Evolutionary conservation across 2,113 vertebrate genomes (phyloP), one percentile per base, ranked within the genome.

Genomic region (Pterocles gutturalis): DNA sequence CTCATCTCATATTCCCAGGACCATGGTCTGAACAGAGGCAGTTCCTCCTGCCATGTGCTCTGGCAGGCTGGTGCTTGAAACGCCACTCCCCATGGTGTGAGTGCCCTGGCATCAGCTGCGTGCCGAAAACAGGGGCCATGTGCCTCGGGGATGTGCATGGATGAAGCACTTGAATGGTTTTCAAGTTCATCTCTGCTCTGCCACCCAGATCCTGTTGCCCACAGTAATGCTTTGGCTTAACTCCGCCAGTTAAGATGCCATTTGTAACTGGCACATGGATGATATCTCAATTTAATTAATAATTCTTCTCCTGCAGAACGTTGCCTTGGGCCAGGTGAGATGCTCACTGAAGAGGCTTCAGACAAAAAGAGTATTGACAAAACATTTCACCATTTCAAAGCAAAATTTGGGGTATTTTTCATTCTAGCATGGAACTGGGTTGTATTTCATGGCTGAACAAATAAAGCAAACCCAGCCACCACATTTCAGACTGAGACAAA

Each of bases 41-140:
- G 34, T 41, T 24, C 45, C 46, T 55, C 36, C 70, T 60, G 54
- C 53, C 45, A 48, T 1, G 0, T 28, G 36, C 46, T 85, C 31
- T 55, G 53, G 55, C 43, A 53, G 41, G 33, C 33, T 14, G 3
- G 7, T 28, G 43, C 31, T 53, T 24, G 49, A 33, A 38, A 55
- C 1, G 1, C 51, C 1, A 1, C 38, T 64, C 6, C 29, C 21
- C n/a, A 0, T 2, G 49, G 19, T 2, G 7, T 4, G 33, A 55
- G 46, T 3, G 21, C 45, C 57, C 53, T 16, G 26, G 29, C 34
- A 38, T 7, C 38, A 62, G 51, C 55, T 7, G 0, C 4, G 10
- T 65, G 58, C 49, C 9, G 2, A 9, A 60, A 20, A 2, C 22
- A 25, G 34, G 26, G 25, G 19, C 6, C 0, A 0, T 33, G 67